These are phyloP conservation scores for Myotis findleyi DNA, from an alignment of 2,797 vertebrate genomes.

Conservation along the genomic window DNA sequence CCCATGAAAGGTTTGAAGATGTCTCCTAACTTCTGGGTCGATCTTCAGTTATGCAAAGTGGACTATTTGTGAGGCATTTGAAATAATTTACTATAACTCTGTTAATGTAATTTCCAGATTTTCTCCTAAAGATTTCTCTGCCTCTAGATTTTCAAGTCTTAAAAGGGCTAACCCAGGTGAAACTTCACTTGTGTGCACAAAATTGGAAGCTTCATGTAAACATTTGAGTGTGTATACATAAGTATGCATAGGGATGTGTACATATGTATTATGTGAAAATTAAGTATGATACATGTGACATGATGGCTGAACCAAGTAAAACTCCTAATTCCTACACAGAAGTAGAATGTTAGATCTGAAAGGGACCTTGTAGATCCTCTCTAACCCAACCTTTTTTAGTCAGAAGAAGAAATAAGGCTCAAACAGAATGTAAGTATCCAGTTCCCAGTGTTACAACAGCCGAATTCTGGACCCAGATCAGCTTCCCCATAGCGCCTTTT, in stretches of 20 bases:
- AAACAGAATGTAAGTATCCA: neutral
- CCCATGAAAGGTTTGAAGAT: neutral
- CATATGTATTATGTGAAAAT: neutral
- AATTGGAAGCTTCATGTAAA: neutral
- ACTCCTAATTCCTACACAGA: neutral
- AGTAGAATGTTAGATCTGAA: conserved; percentile 2
- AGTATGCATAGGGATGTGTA: neutral
- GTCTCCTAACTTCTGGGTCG: neutral
- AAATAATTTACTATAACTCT: neutral
- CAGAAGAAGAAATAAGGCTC: neutral
- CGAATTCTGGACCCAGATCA: neutral
- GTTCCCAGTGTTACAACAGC: neutral
- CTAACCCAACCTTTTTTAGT: neutral
- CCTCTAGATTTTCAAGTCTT: conserved; percentile 1
- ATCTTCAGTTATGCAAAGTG: neutral
- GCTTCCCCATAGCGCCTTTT: neutral
- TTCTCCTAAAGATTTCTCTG: conserved; percentile 2
- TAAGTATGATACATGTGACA: neutral
- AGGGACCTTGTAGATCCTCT: neutral
- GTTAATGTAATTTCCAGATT: neutral
- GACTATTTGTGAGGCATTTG: neutral
- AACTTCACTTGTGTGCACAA: neutral
- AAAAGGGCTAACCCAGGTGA: neutral
- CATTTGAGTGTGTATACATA: neutral
- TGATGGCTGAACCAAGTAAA: neutral